Conservation (phyloP, 2,888 invertebrate species). For the Eurois occulta region DNA sequence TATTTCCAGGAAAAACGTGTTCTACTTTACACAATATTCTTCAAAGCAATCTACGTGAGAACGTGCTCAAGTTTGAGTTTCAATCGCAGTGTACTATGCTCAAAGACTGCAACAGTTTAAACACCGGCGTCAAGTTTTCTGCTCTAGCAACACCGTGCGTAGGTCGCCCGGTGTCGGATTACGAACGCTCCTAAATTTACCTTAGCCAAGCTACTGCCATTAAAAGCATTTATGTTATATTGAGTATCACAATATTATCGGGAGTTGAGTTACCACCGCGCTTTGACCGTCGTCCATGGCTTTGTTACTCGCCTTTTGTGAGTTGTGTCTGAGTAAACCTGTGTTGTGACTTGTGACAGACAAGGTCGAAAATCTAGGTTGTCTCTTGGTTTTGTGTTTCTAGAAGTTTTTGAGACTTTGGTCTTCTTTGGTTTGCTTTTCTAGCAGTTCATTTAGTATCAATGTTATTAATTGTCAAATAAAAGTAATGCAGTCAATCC, state of each 20-base stretch:
- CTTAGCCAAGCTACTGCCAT: conserved; percentile 86
- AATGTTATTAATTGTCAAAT: background rate
- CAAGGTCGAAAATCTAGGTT: conserved; percentile 59
- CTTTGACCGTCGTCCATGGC: conserved; percentile 65
- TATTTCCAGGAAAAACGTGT: conserved; percentile 45
- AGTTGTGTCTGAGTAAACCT: conserved; percentile 43
- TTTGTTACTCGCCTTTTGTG: conserved; percentile 60
- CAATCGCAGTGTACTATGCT: conserved; percentile 41
- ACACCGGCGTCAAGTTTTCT: conserved; percentile 71
- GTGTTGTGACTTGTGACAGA: conserved; percentile 46
- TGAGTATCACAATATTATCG: conserved; percentile 86
- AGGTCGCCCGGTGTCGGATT: conserved; percentile 83
- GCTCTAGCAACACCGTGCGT: conserved; percentile 79
- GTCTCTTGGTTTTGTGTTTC: conserved; percentile 20
- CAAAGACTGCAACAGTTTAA: conserved; percentile 61
- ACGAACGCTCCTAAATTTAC: conserved; percentile 90
- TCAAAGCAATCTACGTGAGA: conserved; percentile 48
- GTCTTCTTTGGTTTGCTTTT: background rate
- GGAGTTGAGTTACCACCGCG: conserved; percentile 73
- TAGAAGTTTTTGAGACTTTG: background rate
- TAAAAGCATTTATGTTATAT: conserved; percentile 89
- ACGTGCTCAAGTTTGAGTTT: conserved; percentile 41
- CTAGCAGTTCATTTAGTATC: background rate
- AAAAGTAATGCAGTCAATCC: background rate
- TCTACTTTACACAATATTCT: conserved; percentile 32